phyloP scores from a whole-genome alignment of 2,888 invertebrate genomes.

The Drosophila colorata region DNA sequence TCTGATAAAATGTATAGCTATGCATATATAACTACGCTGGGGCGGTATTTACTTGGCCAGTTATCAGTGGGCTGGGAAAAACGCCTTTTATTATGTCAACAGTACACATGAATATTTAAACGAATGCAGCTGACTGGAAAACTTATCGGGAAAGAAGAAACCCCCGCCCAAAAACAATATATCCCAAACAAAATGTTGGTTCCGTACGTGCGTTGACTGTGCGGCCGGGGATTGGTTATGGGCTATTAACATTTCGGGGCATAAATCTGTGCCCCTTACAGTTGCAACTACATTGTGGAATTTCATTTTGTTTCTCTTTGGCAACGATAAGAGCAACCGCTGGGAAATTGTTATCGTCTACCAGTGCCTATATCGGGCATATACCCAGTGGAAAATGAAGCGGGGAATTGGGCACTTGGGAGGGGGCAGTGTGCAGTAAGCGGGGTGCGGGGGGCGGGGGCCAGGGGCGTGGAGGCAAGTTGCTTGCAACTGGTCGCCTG shows the following conservation, averaged over 20 bases:
- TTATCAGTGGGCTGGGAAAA: slow-evolving; percentile 30
- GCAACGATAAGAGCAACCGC: slow-evolving; percentile 43
- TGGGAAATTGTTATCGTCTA: slow-evolving; percentile 25
- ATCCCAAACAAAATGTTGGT: background rate
- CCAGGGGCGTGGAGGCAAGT: background rate
- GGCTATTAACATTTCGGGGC: slow-evolving; percentile 72
- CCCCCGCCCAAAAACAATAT: background rate
- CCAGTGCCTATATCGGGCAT: background rate
- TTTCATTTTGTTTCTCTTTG: background rate
- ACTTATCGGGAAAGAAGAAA: slow-evolving; percentile 34
- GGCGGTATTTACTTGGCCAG: slow-evolving; percentile 7
- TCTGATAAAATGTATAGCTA: background rate
- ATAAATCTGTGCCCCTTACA: slow-evolving; percentile 65
- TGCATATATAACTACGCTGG: background rate
- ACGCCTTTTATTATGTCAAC: slow-evolving; percentile 62
- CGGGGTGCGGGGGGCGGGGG: background rate
- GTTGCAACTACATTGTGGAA: slow-evolving; percentile 34
- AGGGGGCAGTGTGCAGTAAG: background rate
- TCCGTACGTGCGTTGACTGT: slow-evolving; percentile 42
- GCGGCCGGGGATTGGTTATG: slow-evolving; percentile 76
- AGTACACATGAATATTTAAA: slow-evolving; percentile 28
- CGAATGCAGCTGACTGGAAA: slow-evolving; percentile 30
- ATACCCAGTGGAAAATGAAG: slow-evolving; percentile 16
- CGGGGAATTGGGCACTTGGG: slow-evolving; percentile 19
- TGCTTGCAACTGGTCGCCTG: slow-evolving; percentile 11